These are phyloP conservation scores for Caradrina kadenii DNA, from an alignment of 2,888 invertebrate species.

Conservation along the genomic window DNA sequence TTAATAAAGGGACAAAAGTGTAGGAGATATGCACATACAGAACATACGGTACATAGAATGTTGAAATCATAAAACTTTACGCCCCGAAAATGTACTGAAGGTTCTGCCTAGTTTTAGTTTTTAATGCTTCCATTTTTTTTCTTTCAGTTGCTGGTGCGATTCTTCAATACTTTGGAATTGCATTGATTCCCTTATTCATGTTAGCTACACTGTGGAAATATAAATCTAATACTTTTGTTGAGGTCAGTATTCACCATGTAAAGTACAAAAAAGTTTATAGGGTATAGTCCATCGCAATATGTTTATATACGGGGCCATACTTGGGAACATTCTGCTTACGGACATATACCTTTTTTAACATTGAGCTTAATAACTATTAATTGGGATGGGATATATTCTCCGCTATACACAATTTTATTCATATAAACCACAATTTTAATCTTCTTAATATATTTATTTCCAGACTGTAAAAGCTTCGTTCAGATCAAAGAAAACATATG, in stretches of 20 bases:
- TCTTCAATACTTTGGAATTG: conserved; percentile 84
- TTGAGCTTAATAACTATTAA: too few relatives aligned
- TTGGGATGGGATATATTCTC: too few relatives aligned
- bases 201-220: conserved; percentile 80
- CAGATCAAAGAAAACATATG: conserved; percentile 83
- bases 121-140: conserved; percentile 23
- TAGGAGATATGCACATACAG: too few relatives aligned
- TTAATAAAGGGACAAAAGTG: too few relatives aligned
- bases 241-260: conserved; percentile 68
- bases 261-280: too few relatives aligned
- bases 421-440: not conserved
- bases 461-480: conserved; percentile 86
- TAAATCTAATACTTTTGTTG: conserved; percentile 72
- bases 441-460: conserved; percentile 15
- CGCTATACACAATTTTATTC: not conserved
- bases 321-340: too few relatives aligned
- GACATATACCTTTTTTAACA: too few relatives aligned
- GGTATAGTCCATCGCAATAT: too few relatives aligned
- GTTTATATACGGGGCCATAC: too few relatives aligned
- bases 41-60: too few relatives aligned
- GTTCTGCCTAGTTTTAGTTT: not conserved
- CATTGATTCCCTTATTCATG: conserved; percentile 82
- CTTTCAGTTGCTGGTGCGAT: conserved; percentile 82
- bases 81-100: too few relatives aligned
- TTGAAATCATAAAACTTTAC: too few relatives aligned